These are phyloP conservation scores for Elanus axillaris DNA, from an alignment of 2,113 vertebrate species.

Conservation along the genomic window DNA sequence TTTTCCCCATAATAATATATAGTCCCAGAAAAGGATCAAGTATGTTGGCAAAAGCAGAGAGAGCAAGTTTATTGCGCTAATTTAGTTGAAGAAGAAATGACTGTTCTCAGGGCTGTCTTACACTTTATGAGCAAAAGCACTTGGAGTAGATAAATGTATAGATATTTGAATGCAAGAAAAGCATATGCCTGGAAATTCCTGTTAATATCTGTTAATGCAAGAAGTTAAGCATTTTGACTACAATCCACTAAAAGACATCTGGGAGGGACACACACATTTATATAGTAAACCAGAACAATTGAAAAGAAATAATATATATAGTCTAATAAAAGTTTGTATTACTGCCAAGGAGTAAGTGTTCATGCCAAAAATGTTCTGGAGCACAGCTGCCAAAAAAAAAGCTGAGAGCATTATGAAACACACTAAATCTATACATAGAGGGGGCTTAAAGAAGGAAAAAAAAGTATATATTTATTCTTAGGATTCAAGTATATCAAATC, in stretches of 20 bases:
- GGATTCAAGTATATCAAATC: neutral
- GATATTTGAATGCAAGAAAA: neutral
- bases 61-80: neutral
- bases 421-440: constrained; percentile 8
- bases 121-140: neutral
- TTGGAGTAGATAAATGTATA: neutral
- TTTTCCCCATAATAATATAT: neutral
- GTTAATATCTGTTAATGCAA: neutral
- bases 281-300: constrained; percentile 18
- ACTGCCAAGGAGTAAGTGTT: constrained; percentile 4
- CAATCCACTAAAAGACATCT: neutral
- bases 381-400: constrained; percentile 1
- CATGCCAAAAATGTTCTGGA: constrained; percentile 7
- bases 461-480: neutral
- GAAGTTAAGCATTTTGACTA: neutral
- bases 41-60: neutral
- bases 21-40: neutral
- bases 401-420: constrained; percentile 30
- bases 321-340: constrained; percentile 13
- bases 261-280: neutral
- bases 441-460: neutral
- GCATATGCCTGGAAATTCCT: neutral
- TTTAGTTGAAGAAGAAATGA: neutral
- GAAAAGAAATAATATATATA: neutral
- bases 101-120: neutral